Conservation (phyloP, 2,113 vertebrate species). For the Ammodytes marinus region DNA sequence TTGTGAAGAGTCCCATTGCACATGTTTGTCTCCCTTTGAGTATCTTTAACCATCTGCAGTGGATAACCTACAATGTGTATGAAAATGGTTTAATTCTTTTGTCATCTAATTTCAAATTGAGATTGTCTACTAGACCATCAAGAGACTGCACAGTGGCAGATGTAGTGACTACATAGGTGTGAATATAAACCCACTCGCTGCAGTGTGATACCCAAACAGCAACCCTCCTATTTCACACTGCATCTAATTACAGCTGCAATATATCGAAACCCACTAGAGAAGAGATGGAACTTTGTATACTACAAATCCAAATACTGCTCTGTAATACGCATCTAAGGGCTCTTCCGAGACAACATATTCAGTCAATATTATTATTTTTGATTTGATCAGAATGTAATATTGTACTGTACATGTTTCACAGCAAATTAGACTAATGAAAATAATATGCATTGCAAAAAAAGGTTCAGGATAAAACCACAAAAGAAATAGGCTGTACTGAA, state of each 20-base stretch:
- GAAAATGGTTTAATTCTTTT: conserved; percentile 79
- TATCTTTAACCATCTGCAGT: conserved; percentile 82
- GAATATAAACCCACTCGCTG: conserved; percentile 77
- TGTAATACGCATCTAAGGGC: conserved; percentile 48
- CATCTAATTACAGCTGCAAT: conserved; percentile 81
- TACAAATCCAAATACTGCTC: conserved; percentile 58
- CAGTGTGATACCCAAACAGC: conserved; percentile 74
- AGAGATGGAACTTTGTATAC: conserved; percentile 78
- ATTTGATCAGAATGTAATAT: conserved; percentile 67
- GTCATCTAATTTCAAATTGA: conserved; percentile 80
- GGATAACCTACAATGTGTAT: conserved; percentile 74
- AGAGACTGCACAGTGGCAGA: conserved; percentile 77
- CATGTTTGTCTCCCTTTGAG: conserved; percentile 75
- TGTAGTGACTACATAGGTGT: conserved; percentile 77
- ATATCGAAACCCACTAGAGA: conserved; percentile 74
- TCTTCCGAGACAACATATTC: conserved; percentile 62
- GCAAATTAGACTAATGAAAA: conserved; percentile 55
- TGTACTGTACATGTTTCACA: conserved; percentile 33
- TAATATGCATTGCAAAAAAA: conserved; percentile 64
- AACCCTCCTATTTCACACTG: conserved; percentile 76
- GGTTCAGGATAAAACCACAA: conserved; percentile 49
- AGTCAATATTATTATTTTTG: conserved; percentile 62
- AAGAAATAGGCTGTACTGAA: conserved; percentile 58
- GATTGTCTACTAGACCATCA: conserved; percentile 76
- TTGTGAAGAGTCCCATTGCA: conserved; percentile 73